These are phyloP conservation scores for Campylorhamphus procurvoides DNA, from an alignment of 2,113 vertebrate genomes.

Conservation along the genomic window DNA sequence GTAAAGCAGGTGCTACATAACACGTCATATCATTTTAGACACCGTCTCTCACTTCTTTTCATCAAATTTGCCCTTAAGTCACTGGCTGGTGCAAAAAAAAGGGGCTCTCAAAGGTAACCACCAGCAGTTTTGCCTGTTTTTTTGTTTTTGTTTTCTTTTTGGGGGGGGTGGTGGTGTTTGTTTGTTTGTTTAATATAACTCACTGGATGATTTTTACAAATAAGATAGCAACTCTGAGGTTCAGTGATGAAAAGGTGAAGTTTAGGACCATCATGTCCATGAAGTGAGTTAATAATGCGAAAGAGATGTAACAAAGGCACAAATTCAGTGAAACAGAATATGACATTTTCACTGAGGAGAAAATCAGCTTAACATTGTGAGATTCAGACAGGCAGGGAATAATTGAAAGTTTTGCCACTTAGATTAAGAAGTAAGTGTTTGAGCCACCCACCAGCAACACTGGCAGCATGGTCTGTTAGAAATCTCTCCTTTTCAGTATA, in stretches of 20 bases:
- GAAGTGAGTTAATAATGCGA: neutral
- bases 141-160: neutral
- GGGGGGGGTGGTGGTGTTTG: too few relatives aligned
- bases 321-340: neutral
- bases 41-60: neutral
- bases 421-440: neutral
- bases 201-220: neutral
- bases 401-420: neutral
- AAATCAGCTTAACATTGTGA: neutral
- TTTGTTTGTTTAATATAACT: neutral
- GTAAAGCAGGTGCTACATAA: constrained; percentile 13
- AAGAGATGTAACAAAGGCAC: neutral
- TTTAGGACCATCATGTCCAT: neutral
- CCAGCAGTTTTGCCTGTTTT: neutral
- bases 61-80: neutral
- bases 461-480: neutral
- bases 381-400: neutral
- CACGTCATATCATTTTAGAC: constrained; percentile 7
- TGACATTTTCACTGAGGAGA: neutral
- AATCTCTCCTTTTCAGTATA: neutral
- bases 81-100: neutral
- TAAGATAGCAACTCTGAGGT: neutral
- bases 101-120: neutral
- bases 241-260: constrained; percentile 4
- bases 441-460: neutral